Base-by-base conservation (phyloP, 37 sponge, comb jelly and placozoan genomes). In the Mnemiopsis leidyi region DNA sequence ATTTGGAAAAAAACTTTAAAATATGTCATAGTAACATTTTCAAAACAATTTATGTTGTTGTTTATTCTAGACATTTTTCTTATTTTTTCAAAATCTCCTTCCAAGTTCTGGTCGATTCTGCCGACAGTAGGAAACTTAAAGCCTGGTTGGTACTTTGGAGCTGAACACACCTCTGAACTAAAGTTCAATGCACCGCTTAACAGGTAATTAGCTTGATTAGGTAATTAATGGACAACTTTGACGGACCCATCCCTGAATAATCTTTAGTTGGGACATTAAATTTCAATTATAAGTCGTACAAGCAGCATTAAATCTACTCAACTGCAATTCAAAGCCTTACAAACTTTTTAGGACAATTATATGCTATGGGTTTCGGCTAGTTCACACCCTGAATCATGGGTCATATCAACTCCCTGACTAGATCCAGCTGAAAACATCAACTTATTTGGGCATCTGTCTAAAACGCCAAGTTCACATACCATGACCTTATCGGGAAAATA, bases 101-200 rank as follows among this genome's bases (percentile, higher is more conserved):
- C 30, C 20, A 13, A 71, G 75, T 71, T 71, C 30, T 71, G 30
- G 25, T n/a, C 75, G n/a, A 28, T n/a, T 71, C 75, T 28, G 3
- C 75, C 25, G 20, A 28, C 30, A n/a, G 25, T 71, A 5, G 30
- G 75, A 3, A 5, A 25, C 25, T 23, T 71, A 7, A 28, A 71
- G 5, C 75, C 75, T n/a, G 75, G 75, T 18, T 71, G 75, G 75
- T 71, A 71, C 75, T 71, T 71, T 18, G 75, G 75, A 7, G 30
- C 30, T 23, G 30, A 28, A 25, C n/a, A 28, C 5, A 71, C 75
- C 25, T 28, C 75, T 28, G n/a, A 71, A 28, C 25, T 71, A 5
- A 71, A 71, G n/a, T 71, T 23, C 30, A 71, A 71, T 71, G 75
- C 75, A n/a, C 75, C 75, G 20, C 75, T 71, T 71, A 71, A 71